Evolutionary conservation across 2,113 vertebrate genomes (phyloP).

Genomic region (Prochilodus magdalenae): DNA sequence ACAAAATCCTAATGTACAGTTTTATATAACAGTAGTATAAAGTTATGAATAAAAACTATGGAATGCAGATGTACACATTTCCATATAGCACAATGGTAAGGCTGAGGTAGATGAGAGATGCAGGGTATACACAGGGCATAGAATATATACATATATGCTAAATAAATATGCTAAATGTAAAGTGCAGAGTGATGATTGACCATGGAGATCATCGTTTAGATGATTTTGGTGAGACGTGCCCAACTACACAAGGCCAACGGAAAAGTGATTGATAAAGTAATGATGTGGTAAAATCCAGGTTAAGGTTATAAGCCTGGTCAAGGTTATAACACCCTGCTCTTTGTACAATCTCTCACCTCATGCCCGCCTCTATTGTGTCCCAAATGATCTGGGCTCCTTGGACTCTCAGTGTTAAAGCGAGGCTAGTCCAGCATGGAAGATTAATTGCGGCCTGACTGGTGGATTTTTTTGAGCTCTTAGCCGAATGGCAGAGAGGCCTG

Average conservation of each 20-base stretch:
- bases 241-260: neutral
- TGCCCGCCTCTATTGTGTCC: conserved; percentile 5
- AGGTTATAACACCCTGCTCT: neutral
- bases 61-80: too few relatives aligned
- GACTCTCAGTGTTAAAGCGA: conserved; percentile 32
- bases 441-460: conserved; percentile 35
- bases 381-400: conserved; percentile 27
- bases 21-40: too few relatives aligned
- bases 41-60: too few relatives aligned
- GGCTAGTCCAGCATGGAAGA: conserved; percentile 47
- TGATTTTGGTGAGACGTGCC: too few relatives aligned
- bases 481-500: conserved; percentile 37
- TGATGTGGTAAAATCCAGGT: neutral
- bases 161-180: too few relatives aligned
- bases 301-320: neutral
- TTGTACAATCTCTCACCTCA: conserved; percentile 26
- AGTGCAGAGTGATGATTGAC: too few relatives aligned
- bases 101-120: too few relatives aligned
- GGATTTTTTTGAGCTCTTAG: conserved; percentile 25
- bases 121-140: too few relatives aligned
- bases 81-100: too few relatives aligned
- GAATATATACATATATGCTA: too few relatives aligned
- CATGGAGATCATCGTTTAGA: too few relatives aligned
- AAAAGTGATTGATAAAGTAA: neutral
- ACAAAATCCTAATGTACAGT: too few relatives aligned